Evolutionary conservation across 1,140 invertebrate genomes (phyloP).

Genomic region (Zophobas atratus): DNA sequence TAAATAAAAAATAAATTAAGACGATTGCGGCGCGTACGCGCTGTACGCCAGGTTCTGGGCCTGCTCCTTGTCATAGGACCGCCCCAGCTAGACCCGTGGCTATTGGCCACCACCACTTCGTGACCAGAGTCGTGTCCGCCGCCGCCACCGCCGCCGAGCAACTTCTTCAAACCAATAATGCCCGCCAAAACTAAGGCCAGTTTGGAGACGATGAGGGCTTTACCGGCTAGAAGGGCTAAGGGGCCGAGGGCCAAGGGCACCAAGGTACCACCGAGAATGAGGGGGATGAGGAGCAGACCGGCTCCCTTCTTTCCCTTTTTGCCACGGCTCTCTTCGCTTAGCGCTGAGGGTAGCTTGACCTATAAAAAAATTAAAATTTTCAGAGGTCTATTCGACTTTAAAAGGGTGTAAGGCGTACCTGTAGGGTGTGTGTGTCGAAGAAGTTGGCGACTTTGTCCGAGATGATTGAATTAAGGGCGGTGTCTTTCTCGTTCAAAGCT

Average conservation of each 20-base stretch:
- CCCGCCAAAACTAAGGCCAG: conserved; percentile 84
- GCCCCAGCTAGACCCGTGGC: conserved; percentile 80
- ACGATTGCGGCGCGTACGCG: conserved; percentile 71
- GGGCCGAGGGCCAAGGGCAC: conserved; percentile 85
- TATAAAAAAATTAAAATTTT: conserved; percentile 59
- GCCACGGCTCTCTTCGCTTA: conserved; percentile 73
- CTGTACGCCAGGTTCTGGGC: conserved; percentile 76
- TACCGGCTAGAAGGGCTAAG: conserved; percentile 84
- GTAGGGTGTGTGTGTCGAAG: conserved; percentile 82
- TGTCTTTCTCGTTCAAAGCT: conserved; percentile 78
- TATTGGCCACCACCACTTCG: conserved; percentile 80
- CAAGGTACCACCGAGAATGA: conserved; percentile 84
- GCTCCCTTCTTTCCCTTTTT: conserved; percentile 80
- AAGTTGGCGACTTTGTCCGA: conserved; percentile 81
- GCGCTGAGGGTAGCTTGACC: conserved; percentile 77
- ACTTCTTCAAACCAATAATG: conserved; percentile 88
- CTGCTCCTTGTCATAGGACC: conserved; percentile 75
- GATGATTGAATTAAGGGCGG: conserved; percentile 81
- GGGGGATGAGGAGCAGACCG: conserved; percentile 81
- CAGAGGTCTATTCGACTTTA: not conserved
- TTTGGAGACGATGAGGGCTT: conserved; percentile 88
- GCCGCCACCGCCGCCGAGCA: conserved; percentile 76
- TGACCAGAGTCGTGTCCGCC: conserved; percentile 73
- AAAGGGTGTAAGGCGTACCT: conserved; percentile 69
- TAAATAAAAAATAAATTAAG: conserved; percentile 23